Percentiles rank a stretch among this genome's conserved stretches.
Evolutionary conservation across 2,113 vertebrate genomes (phyloP).

Genomic region (Salvelinus fontinalis): DNA sequence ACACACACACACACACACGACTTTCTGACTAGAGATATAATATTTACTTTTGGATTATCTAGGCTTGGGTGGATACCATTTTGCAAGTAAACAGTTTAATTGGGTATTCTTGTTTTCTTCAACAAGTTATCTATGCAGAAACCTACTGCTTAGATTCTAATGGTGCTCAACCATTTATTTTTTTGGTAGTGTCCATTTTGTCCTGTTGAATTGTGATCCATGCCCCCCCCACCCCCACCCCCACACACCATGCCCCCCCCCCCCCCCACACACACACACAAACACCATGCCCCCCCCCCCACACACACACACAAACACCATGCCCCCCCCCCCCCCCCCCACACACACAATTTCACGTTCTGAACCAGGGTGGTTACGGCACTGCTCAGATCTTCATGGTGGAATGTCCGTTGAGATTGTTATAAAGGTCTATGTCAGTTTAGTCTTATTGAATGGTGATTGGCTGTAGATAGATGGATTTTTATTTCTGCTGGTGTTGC

Average conservation of each 20-base stretch:
- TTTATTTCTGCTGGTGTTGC: conserved; percentile 4
- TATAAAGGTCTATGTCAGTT: background rate
- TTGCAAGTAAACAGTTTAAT: background rate
- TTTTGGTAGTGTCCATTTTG: no score
- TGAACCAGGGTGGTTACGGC: background rate
- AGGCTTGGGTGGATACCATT: background rate
- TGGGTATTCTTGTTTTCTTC: background rate
- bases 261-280: no score
- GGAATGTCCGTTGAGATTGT: background rate
- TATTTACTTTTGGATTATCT: background rate
- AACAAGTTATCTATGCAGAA: background rate
- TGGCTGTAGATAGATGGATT: conserved; percentile 16
- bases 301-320: no score
- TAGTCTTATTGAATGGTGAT: background rate
- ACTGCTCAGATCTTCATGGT: background rate
- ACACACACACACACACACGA: background rate
- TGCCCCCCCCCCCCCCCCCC: no score
- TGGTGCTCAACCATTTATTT: no score
- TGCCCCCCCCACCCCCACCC: no score
- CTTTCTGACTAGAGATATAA: background rate
- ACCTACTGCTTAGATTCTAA: background rate
- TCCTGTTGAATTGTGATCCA: no score
- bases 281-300: no score
- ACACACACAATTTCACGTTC: background rate
- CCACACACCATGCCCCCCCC: no score